Conservation (phyloP, 2,113 vertebrate genomes). For the Scomber colias region DNA sequence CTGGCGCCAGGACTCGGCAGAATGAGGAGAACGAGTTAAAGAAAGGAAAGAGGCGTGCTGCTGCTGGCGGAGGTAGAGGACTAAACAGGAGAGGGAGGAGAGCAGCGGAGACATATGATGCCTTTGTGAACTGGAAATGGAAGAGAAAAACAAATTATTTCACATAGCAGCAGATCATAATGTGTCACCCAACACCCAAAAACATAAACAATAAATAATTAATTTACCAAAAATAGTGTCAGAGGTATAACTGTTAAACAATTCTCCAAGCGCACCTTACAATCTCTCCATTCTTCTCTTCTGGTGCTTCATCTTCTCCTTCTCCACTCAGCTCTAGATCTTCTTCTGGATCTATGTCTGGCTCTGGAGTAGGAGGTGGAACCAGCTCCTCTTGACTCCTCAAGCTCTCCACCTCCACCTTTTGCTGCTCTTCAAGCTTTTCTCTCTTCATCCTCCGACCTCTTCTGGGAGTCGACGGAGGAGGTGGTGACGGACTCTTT, state of each 20-base stretch:
- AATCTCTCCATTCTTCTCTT: conserved; percentile 80
- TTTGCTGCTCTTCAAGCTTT: conserved; percentile 71
- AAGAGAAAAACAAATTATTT: not conserved
- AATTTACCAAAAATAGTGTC: not conserved
- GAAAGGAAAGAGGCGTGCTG: conserved; percentile 84
- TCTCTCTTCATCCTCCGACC: conserved; percentile 82
- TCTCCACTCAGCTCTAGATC: conserved; percentile 76
- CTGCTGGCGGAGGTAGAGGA: conserved; percentile 82
- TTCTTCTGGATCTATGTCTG: conserved; percentile 78
- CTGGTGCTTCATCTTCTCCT: conserved; percentile 70
- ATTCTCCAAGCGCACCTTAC: conserved; percentile 64
- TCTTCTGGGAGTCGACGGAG: conserved; percentile 65
- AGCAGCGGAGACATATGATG: conserved; percentile 84
- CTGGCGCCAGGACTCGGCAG: conserved; percentile 85
- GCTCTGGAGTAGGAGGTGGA: conserved; percentile 79
- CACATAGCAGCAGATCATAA: not conserved
- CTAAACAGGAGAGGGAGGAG: conserved; percentile 85
- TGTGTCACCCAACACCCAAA: not conserved
- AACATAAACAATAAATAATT: not conserved
- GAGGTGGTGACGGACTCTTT: conserved; percentile 73
- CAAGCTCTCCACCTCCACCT: conserved; percentile 64
- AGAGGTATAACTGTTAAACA: not conserved
- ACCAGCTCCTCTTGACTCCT: conserved; percentile 76
- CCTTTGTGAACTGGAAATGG: conserved; percentile 64
- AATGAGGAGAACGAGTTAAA: conserved; percentile 78